Conservation (phyloP, 2,888 invertebrate species). For the Unio pictorum region DNA sequence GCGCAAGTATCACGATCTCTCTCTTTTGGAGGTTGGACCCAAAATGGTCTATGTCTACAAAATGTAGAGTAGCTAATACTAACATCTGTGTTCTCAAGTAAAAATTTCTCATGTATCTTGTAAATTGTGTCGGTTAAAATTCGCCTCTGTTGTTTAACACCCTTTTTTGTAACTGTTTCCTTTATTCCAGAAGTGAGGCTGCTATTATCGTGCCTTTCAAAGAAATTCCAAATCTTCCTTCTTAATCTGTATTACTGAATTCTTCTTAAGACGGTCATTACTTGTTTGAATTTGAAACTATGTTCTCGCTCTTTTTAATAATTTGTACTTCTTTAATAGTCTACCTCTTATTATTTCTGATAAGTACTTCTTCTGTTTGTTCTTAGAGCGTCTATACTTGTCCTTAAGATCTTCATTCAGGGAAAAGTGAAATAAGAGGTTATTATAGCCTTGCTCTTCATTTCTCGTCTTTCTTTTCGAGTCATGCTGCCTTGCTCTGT, state of each 20-base stretch:
- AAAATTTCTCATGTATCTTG: conserved; percentile 7
- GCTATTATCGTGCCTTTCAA: conserved; percentile 11
- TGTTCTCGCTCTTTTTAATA: not conserved
- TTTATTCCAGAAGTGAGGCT: conserved; percentile 7
- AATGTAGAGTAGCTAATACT: conserved; percentile 8
- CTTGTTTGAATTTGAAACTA: not conserved
- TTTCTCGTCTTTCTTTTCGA: not conserved
- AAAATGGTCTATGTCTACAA: conserved; percentile 12
- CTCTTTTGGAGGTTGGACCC: conserved; percentile 11
- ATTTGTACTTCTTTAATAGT: conserved; percentile 2
- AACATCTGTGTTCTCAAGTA: not conserved
- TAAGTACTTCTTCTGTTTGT: conserved; percentile 1
- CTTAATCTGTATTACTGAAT: conserved; percentile 4
- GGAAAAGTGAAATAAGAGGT: conserved; percentile 6
- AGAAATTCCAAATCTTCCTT: conserved; percentile 4
- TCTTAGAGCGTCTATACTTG: not conserved
- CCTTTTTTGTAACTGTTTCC: conserved; percentile 6
- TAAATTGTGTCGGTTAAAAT: conserved; percentile 8
- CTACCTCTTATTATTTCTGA: not conserved
- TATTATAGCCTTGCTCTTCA: conserved; percentile 9
- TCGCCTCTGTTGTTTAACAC: conserved; percentile 8
- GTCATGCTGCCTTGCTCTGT: too few relatives aligned
- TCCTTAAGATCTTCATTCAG: conserved; percentile 7
- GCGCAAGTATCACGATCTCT: conserved; percentile 6
- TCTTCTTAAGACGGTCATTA: too few relatives aligned